A percentile compares a stretch with the other conserved stretches of the same genome.
Evolutionary conservation across 1,140 invertebrate genomes (phyloP).

Genomic region (Yoshiicerus persimilis): DNA sequence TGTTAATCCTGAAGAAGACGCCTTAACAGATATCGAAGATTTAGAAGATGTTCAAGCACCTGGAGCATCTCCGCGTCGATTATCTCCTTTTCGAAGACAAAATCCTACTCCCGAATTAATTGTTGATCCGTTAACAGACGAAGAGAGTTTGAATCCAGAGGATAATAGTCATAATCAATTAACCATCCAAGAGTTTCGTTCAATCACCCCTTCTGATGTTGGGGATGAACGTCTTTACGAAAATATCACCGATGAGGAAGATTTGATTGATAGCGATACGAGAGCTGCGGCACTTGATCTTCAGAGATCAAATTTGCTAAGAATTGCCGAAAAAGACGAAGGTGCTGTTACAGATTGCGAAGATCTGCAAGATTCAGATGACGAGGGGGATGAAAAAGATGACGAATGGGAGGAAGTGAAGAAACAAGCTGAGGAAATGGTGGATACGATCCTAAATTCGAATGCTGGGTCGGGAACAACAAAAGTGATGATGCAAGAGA

Average conservation of each 20-base stretch:
- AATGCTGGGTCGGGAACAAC: neutral
- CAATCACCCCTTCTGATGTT: constrained; percentile 26
- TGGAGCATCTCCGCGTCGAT: neutral
- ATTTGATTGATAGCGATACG: neutral
- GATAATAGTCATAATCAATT: neutral
- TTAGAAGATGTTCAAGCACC: constrained; percentile 51
- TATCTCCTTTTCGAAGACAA: neutral
- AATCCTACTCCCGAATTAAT: constrained; percentile 27
- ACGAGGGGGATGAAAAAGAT: constrained; percentile 37
- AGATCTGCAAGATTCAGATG: constrained; percentile 35
- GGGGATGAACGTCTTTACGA: constrained; percentile 29
- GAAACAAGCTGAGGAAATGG: constrained; percentile 13
- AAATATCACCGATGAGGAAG: constrained; percentile 34
- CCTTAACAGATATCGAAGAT: constrained; percentile 59
- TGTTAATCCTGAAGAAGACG: neutral
- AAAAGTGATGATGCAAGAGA: constrained; percentile 19
- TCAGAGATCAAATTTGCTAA: neutral
- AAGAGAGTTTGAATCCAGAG: constrained; percentile 22
- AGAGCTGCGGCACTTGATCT: neutral
- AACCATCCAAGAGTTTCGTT: neutral
- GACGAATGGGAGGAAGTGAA: constrained; percentile 50
- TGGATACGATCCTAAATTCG: constrained; percentile 31
- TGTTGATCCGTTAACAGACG: constrained; percentile 31
- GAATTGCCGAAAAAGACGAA: neutral
- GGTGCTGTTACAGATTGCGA: constrained; percentile 32